phyloP scores from a whole-genome alignment of 2,797 vertebrate genomes.

The Eidolon dupreanum region DNA sequence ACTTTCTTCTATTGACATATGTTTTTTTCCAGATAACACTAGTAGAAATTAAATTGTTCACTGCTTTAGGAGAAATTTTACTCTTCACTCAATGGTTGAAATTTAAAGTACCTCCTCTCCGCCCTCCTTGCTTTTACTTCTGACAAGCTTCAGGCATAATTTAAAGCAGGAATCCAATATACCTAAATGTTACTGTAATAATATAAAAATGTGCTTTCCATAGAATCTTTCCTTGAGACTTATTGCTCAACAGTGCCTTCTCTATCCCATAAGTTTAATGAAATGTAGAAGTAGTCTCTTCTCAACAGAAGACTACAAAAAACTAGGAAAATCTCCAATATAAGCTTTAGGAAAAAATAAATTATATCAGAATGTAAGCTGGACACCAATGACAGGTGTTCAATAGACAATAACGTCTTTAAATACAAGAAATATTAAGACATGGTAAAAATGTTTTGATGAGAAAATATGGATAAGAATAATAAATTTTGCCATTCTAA shows the following conservation, averaged over 20 bases:
- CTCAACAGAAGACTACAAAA: neutral
- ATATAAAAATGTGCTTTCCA: neutral
- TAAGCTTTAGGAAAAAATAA: neutral
- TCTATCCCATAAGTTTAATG: slow-evolving; percentile 17
- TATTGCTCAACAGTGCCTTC: neutral
- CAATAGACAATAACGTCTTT: neutral
- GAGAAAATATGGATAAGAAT: neutral
- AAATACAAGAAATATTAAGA: neutral
- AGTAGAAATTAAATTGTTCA: slow-evolving; percentile 44
- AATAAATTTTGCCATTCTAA: neutral
- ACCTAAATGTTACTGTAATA: slow-evolving; percentile 6
- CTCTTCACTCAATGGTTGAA: neutral
- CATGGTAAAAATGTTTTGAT: neutral
- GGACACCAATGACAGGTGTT: neutral
- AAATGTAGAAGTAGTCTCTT: neutral
- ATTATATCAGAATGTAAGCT: neutral
- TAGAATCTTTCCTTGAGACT: neutral
- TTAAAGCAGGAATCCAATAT: slow-evolving; percentile 54
- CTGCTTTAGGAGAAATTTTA: neutral
- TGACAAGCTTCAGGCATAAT: slow-evolving; percentile 61
- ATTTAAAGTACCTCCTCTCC: neutral
- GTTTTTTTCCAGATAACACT: neutral
- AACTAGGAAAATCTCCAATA: neutral
- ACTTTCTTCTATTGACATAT: neutral
- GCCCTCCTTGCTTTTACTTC: slow-evolving; percentile 21